phyloP scores from a whole-genome alignment of 2,113 vertebrate species.

The Merops nubicus region DNA sequence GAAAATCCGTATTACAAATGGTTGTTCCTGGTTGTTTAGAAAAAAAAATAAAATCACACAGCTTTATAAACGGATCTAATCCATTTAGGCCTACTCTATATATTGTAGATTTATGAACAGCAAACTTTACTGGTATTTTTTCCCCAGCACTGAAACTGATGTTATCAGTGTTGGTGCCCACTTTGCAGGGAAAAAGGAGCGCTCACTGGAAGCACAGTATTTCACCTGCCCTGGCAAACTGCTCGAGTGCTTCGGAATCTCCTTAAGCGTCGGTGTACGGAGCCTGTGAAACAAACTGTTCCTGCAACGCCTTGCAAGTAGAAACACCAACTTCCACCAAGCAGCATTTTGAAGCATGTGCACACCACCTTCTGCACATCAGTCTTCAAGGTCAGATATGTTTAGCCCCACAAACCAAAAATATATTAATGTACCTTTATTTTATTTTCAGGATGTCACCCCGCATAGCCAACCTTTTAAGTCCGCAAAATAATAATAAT shows the following conservation, averaged over 20 bases:
- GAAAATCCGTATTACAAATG: constrained; percentile 72
- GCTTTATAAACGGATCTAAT: constrained; percentile 77
- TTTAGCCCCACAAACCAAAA: constrained; percentile 65
- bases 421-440: constrained; percentile 73
- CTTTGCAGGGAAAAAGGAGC: constrained; percentile 56
- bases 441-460: constrained; percentile 73
- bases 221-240: constrained; percentile 63
- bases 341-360: constrained; percentile 51
- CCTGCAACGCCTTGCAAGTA: constrained; percentile 10
- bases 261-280: background rate
- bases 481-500: constrained; percentile 56
- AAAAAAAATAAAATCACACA: constrained; percentile 69
- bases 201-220: constrained; percentile 60
- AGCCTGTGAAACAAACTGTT: background rate
- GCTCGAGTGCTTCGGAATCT: background rate
- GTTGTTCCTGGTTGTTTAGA: constrained; percentile 71
- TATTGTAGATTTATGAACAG: constrained; percentile 69
- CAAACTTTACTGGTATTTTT: constrained; percentile 71
- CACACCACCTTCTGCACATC: constrained; percentile 51
- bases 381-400: constrained; percentile 64
- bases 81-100: constrained; percentile 77
- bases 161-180: constrained; percentile 51
- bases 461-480: constrained; percentile 72
- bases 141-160: constrained; percentile 67
- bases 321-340: constrained; percentile 43